Percentiles rank a stretch among this genome's conserved stretches.
Conservation (phyloP, 2,888 invertebrate genomes). For the Blastobasis adustella region DNA sequence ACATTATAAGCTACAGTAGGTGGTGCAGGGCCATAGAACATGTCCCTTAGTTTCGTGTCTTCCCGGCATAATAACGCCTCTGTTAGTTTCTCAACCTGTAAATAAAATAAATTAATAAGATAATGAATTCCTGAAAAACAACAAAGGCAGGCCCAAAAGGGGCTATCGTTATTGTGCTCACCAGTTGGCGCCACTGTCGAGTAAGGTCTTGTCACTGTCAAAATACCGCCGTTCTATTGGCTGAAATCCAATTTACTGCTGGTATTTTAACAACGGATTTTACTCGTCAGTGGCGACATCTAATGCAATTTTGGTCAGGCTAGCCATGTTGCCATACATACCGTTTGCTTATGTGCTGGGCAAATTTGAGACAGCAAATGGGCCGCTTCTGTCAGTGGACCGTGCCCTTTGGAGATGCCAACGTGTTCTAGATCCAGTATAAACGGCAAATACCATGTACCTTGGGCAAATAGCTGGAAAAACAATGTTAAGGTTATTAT, state of each 20-base stretch:
- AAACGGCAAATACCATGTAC: constrained; percentile 84
- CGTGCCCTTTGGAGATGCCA: constrained; percentile 87
- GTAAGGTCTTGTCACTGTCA: no score
- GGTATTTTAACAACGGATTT: no score
- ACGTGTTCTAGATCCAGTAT: constrained; percentile 91
- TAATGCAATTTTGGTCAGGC: no score
- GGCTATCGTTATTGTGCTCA: no score
- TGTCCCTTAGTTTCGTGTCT: constrained; percentile 55
- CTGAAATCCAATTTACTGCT: no score
- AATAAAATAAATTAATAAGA: constrained; percentile 2
- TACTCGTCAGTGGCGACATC: no score
- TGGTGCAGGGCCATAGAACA: constrained; percentile 64
- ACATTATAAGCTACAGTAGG: constrained; percentile 68
- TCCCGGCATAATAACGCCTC: constrained; percentile 61
- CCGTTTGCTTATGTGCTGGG: constrained; percentile 82
- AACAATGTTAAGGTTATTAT: background rate
- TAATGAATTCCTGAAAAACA: no score
- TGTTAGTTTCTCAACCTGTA: constrained; percentile 56
- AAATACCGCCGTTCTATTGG: no score
- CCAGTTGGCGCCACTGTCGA: no score
- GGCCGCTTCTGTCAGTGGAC: constrained; percentile 88
- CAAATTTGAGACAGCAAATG: constrained; percentile 86
- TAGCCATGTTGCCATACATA: constrained; percentile 35
- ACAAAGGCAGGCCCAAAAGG: no score
- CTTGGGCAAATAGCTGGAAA: constrained; percentile 85